phyloP scores from a whole-genome alignment of 2,113 vertebrate genomes.

The Oncorhynchus masou region DNA sequence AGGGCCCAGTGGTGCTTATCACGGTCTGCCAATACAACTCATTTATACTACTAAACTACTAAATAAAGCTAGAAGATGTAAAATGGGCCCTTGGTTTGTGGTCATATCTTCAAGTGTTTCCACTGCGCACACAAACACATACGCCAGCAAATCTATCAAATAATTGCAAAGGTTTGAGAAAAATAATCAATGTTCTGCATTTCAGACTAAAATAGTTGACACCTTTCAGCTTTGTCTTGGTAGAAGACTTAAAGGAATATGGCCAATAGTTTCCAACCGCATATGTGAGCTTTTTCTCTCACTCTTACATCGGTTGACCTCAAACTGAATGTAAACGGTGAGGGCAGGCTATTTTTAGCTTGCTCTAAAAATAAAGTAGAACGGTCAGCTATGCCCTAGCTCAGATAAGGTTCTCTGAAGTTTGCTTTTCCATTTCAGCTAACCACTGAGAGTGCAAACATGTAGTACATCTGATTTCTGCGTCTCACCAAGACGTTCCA shows the following conservation, averaged over 20 bases:
- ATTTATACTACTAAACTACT: constrained; percentile 81
- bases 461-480: too few species aligned
- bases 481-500: too few species aligned
- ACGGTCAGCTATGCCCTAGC: constrained; percentile 16
- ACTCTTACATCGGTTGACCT: background rate
- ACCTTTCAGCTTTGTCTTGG: constrained; percentile 2
- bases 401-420: background rate
- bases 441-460: too few species aligned
- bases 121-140: background rate
- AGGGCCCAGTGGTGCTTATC: constrained; percentile 51
- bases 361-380: background rate
- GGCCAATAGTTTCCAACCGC: constrained; percentile 66
- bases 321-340: background rate
- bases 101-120: constrained; percentile 3
- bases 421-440: background rate
- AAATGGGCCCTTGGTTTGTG: constrained; percentile 3
- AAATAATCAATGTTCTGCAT: background rate
- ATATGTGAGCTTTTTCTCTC: constrained; percentile 30
- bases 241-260: constrained; percentile 43
- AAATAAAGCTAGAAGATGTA: constrained; percentile 83
- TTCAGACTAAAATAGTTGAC: background rate
- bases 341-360: constrained; percentile 57
- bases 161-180: background rate
- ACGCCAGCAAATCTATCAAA: background rate
- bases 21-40: constrained; percentile 66